phyloP scores from a whole-genome alignment of 1,140 invertebrate species.

The Asobara japonica region DNA sequence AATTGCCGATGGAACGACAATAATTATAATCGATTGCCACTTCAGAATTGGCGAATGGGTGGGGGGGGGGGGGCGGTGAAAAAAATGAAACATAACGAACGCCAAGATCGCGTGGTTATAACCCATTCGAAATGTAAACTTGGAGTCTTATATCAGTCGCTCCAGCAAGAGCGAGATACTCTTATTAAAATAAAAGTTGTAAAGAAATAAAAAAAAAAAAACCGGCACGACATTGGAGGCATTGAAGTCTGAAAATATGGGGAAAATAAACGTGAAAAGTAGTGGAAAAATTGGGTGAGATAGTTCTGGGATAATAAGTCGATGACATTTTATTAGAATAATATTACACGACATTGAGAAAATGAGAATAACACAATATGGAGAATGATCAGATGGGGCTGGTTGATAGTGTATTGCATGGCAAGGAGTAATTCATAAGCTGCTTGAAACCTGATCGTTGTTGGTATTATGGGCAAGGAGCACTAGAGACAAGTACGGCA shows the following conservation, averaged over 20 bases:
- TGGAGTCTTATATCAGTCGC: slow-evolving; percentile 35
- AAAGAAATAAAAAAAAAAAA: slow-evolving; percentile 14
- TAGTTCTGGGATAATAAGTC: background rate
- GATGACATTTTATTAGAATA: slow-evolving; percentile 5
- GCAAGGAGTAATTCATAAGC: slow-evolving; percentile 4
- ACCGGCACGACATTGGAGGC: background rate
- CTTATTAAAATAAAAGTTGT: no score
- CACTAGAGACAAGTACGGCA: background rate
- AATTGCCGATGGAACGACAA: background rate
- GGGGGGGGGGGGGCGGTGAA: background rate
- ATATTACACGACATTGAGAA: background rate
- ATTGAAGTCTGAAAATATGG: background rate
- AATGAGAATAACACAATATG: background rate
- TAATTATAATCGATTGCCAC: slow-evolving; percentile 13
- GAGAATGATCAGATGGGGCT: background rate
- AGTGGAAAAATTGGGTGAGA: background rate
- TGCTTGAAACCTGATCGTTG: background rate
- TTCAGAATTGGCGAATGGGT: slow-evolving; percentile 7
- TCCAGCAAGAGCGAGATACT: slow-evolving; percentile 27
- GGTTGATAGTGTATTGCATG: background rate
- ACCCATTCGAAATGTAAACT: slow-evolving; percentile 35
- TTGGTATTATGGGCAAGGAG: background rate
- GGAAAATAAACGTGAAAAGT: background rate
- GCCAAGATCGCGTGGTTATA: slow-evolving; percentile 32
- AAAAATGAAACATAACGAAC: slow-evolving; percentile 32